Percentiles rank a stretch among this genome's conserved stretches.
Evolutionary conservation across 2,797 vertebrate species (phyloP).

Genomic region (Euphonia xanthogaster): DNA sequence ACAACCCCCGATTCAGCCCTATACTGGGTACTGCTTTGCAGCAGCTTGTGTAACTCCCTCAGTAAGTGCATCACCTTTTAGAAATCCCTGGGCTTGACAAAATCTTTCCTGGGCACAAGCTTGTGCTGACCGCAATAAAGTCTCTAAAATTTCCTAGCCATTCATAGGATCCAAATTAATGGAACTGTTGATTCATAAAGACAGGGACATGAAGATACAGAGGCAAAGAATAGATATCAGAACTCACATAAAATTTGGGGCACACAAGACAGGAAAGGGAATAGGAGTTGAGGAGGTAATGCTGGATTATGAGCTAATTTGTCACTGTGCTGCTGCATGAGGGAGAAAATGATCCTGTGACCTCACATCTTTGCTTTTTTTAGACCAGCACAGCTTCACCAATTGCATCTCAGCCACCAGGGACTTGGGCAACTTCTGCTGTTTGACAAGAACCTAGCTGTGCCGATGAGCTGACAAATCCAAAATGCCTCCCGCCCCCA

Average conservation of each 20-base stretch:
- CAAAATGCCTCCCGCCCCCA: conserved; percentile 37
- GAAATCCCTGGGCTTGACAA: not conserved
- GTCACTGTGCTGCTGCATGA: not conserved
- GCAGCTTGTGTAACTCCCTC: not conserved
- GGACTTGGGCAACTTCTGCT: conserved; percentile 37
- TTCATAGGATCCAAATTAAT: not conserved
- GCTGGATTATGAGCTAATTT: not conserved
- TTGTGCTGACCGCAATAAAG: not conserved
- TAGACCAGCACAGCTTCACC: not conserved
- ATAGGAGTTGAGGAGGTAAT: not conserved
- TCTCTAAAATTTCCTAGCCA: not conserved
- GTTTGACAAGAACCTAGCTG: conserved; percentile 52
- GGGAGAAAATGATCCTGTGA: not conserved
- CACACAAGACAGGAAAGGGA: not conserved
- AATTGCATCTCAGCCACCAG: conserved; percentile 8
- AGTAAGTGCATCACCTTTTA: not conserved
- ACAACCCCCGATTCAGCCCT: not conserved
- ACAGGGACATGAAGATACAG: not conserved
- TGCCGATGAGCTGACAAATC: conserved; percentile 58
- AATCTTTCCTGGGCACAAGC: not conserved
- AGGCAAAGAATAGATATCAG: not conserved
- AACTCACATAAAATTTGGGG: not conserved
- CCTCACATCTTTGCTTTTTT: conserved; percentile 13
- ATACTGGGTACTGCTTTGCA: not conserved
- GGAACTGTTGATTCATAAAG: not conserved